Evolutionary conservation across 2,113 vertebrate species (phyloP), one percentile per base, ranked within the genome.

Genomic region (Lathamus discolor): DNA sequence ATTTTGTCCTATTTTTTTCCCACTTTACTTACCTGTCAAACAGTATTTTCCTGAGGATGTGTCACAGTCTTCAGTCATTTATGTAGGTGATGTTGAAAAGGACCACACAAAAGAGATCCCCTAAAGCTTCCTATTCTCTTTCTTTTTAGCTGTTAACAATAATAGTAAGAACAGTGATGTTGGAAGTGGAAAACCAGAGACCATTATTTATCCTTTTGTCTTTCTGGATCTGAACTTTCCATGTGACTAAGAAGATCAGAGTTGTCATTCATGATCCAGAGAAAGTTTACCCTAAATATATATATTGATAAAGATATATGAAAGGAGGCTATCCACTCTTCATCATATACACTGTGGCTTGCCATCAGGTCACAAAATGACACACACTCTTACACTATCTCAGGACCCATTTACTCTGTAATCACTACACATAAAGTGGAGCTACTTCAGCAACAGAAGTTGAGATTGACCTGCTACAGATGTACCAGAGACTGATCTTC

Each of bases 111-210:
- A 93, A 72, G 68, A 64, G 39, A 82, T 29, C 33, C 84, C 69
- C 91, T 93, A 87, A 80, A 72, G 48, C 62, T 92, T 91, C 39
- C 48, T 79, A 52, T 86, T 84, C 64, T 90, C 24, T 89, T 90
- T 76, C 31, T 67, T 92, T 96, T 82, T 24, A 82, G 12, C 52
- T 78, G 35, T 68, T 92, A 95, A 93, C 51, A 82, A 46, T 67
- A 68, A 59, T 61, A 84, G 35, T 48, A 39, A 67, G 83, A 93
- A 72, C 20, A 64, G 43, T 64, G 18, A n/a, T 75, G 67, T 7
- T 75, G 51, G 44, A 95, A 81, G 64, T 72, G 29, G 35, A 92
- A 95, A 91, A 96, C 48, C n/a, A 57, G 66, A 74, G 31, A 44
- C 22, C 57, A 35, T 51, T 54, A 59, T 92, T 95, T 77, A 83